Evolutionary conservation across 2,888 invertebrate species (phyloP).

Genomic region (Meteorus cinctellus): DNA sequence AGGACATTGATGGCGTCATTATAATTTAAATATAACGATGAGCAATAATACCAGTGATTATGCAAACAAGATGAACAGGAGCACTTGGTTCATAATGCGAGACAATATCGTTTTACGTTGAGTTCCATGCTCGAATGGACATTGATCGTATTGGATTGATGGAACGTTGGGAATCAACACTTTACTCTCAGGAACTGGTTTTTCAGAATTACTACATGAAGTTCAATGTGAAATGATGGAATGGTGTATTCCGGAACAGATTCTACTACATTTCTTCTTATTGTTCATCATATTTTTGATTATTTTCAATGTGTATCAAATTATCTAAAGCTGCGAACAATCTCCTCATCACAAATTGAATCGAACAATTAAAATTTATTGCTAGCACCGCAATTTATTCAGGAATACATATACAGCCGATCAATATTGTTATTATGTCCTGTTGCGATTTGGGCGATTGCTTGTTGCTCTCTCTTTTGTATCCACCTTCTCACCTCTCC

Average conservation of each 20-base stretch:
- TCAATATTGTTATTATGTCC: not conserved
- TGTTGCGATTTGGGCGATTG: constrained; percentile 5
- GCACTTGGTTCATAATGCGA: constrained; percentile 85
- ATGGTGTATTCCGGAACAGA: too few relatives aligned
- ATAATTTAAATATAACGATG: constrained; percentile 83
- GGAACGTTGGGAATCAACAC: constrained; percentile 84
- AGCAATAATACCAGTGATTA: constrained; percentile 82
- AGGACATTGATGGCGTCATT: constrained; percentile 71
- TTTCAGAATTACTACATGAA: constrained; percentile 87
- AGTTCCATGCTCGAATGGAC: constrained; percentile 73
- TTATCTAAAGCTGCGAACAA: too few relatives aligned
- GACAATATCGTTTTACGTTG: constrained; percentile 76
- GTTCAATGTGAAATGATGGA: too few relatives aligned
- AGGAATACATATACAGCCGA: not conserved
- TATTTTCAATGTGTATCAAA: not conserved
- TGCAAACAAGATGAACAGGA: constrained; percentile 80
- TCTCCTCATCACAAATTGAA: too few relatives aligned
- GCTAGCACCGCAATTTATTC: not conserved
- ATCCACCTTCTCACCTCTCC: constrained; percentile 77
- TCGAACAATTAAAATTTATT: too few relatives aligned
- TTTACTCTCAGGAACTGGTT: constrained; percentile 82
- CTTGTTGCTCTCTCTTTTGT: constrained; percentile 23
- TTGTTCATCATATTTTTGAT: not conserved
- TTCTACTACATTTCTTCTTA: not conserved
- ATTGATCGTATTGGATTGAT: constrained; percentile 79